Base-by-base conservation (phyloP, 1,140 invertebrate genomes). In the Listronotus oregonensis region DNA sequence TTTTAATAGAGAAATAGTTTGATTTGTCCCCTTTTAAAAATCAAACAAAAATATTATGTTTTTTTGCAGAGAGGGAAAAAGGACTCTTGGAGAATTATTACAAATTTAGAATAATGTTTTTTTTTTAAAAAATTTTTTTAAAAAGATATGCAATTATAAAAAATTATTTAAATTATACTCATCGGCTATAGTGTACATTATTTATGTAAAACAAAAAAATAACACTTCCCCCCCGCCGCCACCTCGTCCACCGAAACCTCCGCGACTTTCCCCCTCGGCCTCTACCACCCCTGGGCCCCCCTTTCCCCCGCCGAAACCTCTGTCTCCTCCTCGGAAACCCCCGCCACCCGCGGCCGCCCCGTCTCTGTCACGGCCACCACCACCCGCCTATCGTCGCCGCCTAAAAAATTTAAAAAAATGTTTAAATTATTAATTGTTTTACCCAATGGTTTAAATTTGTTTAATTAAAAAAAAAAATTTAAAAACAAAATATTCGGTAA, bases 321-420 rank as follows among this genome's bases (percentile, higher is more conserved):
- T 64, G 12, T 72, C 71, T 8, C 75, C 71, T 27, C 75, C 67
- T 15, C 71, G 70, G 14, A 76, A 72, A 18, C 76, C 76, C 32
- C 73, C 69, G 44, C 75, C 77, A 73, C 74, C 75, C 77, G 77
- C 75, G 69, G 50, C 72, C 72, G 9, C 74, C 77, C 83, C 81
- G 21, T 70, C 31, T 54, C 71, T 46, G 15, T 61, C 59, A 10
- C 70, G 34, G 32, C 68, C 70, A 27, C 72, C 63, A 9, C 64
- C 60, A 10, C 59, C 62, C 67, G 56, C 18, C 50, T 18, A 46
- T 57, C 66, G 18, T 44, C 64, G 44, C 59, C 47, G 11, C 61
- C 34, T 43, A 46, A 52, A 63, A 56, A n/a, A n/a, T n/a, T n/a
- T 27, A 18, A 37, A 3, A 62, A 21, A 49, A 10, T 49, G 46